Percentiles rank a stretch among this genome's conserved stretches.
Conservation (phyloP, 2,113 vertebrate genomes). For the Mohoua ochrocephala region DNA sequence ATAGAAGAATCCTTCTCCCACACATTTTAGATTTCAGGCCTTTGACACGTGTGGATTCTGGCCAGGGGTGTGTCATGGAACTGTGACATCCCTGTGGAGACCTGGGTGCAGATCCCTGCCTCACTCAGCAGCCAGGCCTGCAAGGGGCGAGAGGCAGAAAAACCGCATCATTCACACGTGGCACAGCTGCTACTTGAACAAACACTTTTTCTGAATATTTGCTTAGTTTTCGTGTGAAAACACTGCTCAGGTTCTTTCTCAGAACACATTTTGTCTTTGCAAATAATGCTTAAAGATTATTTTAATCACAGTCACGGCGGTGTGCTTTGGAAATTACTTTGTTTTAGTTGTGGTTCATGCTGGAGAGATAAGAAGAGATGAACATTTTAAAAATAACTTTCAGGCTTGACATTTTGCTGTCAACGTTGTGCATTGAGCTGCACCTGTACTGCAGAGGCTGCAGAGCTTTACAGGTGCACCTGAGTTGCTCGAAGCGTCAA, state of each 20-base stretch:
- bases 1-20: neutral
- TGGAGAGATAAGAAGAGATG: neutral
- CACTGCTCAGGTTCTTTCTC: neutral
- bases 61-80: rapidly evolving
- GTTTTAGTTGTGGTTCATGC: neutral
- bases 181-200: neutral
- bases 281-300: neutral
- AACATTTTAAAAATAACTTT: neutral
- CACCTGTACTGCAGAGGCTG: neutral
- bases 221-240: neutral
- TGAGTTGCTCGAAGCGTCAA: neutral
- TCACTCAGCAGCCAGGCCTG: neutral
- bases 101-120: neutral
- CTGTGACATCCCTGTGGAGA: neutral
- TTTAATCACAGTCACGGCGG: neutral
- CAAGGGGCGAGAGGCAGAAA: neutral
- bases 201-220: neutral
- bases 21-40: neutral
- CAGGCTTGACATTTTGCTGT: neutral
- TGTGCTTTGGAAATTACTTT: neutral
- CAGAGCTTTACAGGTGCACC: neutral
- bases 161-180: rapidly evolving
- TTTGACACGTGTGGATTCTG: neutral
- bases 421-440: neutral
- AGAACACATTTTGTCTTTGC: neutral